Evolutionary conservation across 1,140 invertebrate genomes (phyloP), one percentile per base, ranked within the genome.

Genomic region (Drosophila kohkoa): DNA sequence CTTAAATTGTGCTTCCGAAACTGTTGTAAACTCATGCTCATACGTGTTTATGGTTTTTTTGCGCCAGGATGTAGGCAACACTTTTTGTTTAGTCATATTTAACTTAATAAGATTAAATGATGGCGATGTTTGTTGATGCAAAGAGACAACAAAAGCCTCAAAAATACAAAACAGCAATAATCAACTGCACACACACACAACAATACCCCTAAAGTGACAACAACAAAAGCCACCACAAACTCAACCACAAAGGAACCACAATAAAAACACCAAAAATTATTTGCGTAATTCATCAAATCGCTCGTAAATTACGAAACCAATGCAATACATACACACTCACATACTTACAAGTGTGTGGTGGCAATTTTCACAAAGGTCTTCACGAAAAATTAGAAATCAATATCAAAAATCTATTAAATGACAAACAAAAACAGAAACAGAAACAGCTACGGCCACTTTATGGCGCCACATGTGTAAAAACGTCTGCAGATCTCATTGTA

Each of bases 331-430:
- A 68, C 13, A 49, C 13, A 62, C n/a, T 55, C n/a, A 52, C 48
- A 60, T 10, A 11, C 15, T n/a, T 13, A 38, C 41, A 8, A 15
- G 43, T 45, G 43, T 38, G 13, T 74, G 38, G 67, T 28, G 41
- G 65, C 46, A 70, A 38, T 48, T 82, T 82, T 68, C 68, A 71
- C 68, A 65, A 74, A 73, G 46, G 46, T 60, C 11, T 30, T 5
- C 28, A 70, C 54, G 35, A 82, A 87, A 87, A 82, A 87, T 88
- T 80, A 75, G 63, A 80, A 87, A 82, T 87, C 82, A 87, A 87
- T 87, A 87, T 60, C 51, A 48, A 66, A 88, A 79, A 86, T 86
- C 78, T 87, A 75, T 74, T 79, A 71, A 79, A 73, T 77, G 67
- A 78, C 77, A 85, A 85, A 75, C 20, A 41, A 77, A 77, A 78